Base-by-base conservation (phyloP, 2,888 invertebrate species). In the Pachycephus smyrnensis region DNA sequence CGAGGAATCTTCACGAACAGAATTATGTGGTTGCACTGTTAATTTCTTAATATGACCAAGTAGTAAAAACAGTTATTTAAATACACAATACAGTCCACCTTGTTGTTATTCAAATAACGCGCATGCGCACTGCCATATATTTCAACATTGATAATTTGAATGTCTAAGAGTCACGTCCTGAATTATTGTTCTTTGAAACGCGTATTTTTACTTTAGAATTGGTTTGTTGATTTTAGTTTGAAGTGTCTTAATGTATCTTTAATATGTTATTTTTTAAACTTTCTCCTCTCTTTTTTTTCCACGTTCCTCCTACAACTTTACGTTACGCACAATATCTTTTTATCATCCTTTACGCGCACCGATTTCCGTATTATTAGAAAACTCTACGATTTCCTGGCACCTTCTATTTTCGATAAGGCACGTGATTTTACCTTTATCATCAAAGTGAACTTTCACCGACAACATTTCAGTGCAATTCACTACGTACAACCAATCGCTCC, bases 381-480 rank as follows among this genome's bases (percentile, higher is more conserved):
- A 23, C 23, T 2, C 15, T 55, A 55, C 55, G 6, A 55, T 55
- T 55, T 55, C 23, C 55, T 55, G 55, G 9, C 23, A 23, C 23
- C 55, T 23, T 23, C 9, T 55, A 55, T 55, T 55, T 55, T 55
- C 9, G 55, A 55, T 23, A 55, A 55, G 55, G 79, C 73, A 33
- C 30, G 31, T 33, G 33, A 71, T 33, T 71, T 71, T 33, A 77
- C 73, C 76, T 75, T 69, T 79, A 79, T 79, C 80, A 78, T 79
- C 76, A 77, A 77, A 78, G 78, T 80, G 81, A 82, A 83, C 84
- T 84, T 84, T 84, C 84, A 83, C 84, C 80, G 78, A 77, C 79
- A 80, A 79, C 83, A 81, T 84, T 79, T 80, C 71, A 71, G 71
- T 80, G 68, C 68, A 36, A 74, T 36, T 30, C 36, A 30, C 74